Evolutionary conservation across 2,888 invertebrate genomes (phyloP), one percentile per base, ranked within the genome.

Genomic region (Drosophila neonasuta): DNA sequence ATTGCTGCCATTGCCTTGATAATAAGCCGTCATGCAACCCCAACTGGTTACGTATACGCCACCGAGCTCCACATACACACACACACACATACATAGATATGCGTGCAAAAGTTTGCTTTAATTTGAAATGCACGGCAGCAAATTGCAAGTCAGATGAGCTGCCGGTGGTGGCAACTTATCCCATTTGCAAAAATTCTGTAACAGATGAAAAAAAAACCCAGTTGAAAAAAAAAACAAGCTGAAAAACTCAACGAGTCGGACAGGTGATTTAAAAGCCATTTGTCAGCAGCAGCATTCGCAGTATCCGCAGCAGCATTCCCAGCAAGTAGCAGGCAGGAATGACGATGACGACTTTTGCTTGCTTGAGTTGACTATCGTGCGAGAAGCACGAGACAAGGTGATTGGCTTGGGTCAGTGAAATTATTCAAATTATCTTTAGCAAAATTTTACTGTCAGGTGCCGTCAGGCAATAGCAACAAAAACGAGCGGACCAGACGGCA

Each of bases 181-280:
- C 39, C 20, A 30, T 36, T 44, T 34, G 30, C 39, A 34, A 65
- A 36, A 61, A 45, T 55, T 15, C 20, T 45, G 24, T 15, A 65
- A 42, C 15, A 55, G 36, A 36, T 36, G 36, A 36, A 44, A 42
- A 42, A 36, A 56, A 55, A 20, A 39, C 3, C 2, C 9, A 6
- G 36, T n/a, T 36, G n/a, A 36, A 8, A 56, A 55, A 51, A 29
- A 17, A 17, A 10, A 10, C 51, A 63, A 68, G 57, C 10, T 11
- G 15, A 17, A 41, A 55, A 32, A 50, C 56, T 55, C 57, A 71
- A 67, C 59, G 63, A 62, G 68, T 67, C 63, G 64, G 83, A 77
- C 77, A 77, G 86, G 82, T 83, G 82, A 84, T 83, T 83, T 86
- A 86, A 83, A 86, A 83, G 68, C 85, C 85, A 83, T 83, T 83